phyloP scores from a whole-genome alignment of 2,113 vertebrate genomes.

The Pica pica region DNA sequence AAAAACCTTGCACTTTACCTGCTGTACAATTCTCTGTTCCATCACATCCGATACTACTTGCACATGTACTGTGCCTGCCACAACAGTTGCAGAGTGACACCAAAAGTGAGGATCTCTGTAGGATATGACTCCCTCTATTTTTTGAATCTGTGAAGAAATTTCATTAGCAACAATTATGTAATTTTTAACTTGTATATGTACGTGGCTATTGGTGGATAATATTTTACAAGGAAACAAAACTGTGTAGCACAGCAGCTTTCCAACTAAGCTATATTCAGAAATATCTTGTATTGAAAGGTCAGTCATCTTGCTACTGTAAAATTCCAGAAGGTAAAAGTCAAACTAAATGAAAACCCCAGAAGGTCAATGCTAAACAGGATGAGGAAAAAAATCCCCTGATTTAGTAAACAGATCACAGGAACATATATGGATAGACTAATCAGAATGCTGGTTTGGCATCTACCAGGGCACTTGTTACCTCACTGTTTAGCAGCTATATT shows the following conservation, averaged over 20 bases:
- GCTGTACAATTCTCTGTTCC: constrained; percentile 93
- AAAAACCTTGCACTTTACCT: constrained; percentile 72
- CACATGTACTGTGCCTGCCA: constrained; percentile 96
- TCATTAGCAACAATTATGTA: not conserved
- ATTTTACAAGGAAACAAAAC: not conserved
- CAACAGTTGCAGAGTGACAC: constrained; percentile 90
- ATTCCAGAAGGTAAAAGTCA: not conserved
- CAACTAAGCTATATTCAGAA: not conserved
- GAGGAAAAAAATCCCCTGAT: not conserved
- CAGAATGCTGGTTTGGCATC: not conserved
- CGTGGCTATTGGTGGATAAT: not conserved
- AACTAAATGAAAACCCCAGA: not conserved
- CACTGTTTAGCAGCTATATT: not conserved
- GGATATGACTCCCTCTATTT: constrained; percentile 94
- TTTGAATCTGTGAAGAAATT: constrained; percentile 84
- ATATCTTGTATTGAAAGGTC: not conserved
- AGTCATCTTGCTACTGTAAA: not conserved
- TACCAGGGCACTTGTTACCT: not conserved
- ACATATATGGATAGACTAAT: not conserved
- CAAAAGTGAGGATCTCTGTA: constrained; percentile 96
- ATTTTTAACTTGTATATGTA: not conserved
- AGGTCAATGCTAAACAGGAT: not conserved
- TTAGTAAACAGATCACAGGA: not conserved
- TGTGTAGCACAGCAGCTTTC: not conserved
- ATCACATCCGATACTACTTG: constrained; percentile 90